A percentile compares a stretch with the other conserved stretches of the same genome.
phyloP scores from a whole-genome alignment of 1,140 invertebrate species.

The Acromyrmex echinatior region DNA sequence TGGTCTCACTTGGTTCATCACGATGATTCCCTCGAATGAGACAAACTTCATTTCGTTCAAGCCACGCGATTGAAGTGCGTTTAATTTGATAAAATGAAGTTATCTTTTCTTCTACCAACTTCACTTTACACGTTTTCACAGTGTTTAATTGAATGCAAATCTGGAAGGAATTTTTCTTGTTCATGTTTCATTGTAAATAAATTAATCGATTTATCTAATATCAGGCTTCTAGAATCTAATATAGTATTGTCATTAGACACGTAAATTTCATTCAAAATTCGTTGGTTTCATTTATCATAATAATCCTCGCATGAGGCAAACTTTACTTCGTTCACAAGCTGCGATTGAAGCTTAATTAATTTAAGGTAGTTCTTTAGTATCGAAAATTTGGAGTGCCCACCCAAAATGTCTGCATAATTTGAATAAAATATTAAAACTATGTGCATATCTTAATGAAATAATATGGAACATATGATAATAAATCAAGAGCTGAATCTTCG shows the following conservation, averaged over 20 bases:
- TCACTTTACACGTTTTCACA: neutral
- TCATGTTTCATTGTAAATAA: neutral
- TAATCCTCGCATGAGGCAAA: too few species aligned
- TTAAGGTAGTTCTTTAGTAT: too few species aligned
- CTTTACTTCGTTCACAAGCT: too few species aligned
- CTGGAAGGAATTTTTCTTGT: neutral
- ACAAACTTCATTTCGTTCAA: neutral
- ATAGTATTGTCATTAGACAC: neutral
- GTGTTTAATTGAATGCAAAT: neutral
- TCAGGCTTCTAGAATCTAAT: neutral
- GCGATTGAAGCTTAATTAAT: too few species aligned
- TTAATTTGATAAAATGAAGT: neutral
- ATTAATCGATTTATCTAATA: neutral
- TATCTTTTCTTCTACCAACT: neutral
- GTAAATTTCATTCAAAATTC: neutral
- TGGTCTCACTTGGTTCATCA: neutral
- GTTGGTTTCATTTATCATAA: too few species aligned
- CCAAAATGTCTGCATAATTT: too few species aligned
- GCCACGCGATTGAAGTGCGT: neutral
- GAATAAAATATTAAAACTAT: too few species aligned
- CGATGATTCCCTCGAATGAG: neutral
- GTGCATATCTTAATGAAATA: too few species aligned
- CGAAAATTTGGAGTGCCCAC: too few species aligned
- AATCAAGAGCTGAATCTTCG: too few species aligned
- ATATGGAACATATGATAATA: too few species aligned